Conservation (phyloP, 2,888 invertebrate genomes). For the Operophtera brumata region DNA sequence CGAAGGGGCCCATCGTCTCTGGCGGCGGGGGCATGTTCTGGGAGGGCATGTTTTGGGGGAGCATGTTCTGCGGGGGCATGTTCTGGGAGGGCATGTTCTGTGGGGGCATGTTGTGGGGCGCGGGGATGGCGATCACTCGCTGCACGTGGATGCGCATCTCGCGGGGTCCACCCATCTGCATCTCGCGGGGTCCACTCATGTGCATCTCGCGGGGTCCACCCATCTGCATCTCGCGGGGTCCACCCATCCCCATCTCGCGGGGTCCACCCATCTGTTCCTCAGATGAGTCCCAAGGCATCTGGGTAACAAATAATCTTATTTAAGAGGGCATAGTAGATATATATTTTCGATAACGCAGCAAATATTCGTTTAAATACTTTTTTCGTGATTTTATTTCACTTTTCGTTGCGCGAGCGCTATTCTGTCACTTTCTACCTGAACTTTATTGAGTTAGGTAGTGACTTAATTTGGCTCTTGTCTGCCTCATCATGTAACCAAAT, state of each 20-base stretch:
- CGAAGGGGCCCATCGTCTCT: constrained; percentile 37
- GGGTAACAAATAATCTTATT: constrained; percentile 26
- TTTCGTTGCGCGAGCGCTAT: no score
- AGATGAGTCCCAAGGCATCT: constrained; percentile 77
- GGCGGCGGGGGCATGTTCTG: constrained; percentile 31
- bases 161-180: constrained; percentile 60
- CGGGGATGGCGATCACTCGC: constrained; percentile 72
- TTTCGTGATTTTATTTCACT: no score
- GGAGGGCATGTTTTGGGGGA: constrained; percentile 42
- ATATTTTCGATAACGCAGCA: no score
- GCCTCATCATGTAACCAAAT: no score
- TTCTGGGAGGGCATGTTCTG: constrained; percentile 66
- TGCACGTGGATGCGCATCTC: constrained; percentile 79
- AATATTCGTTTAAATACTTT: no score
- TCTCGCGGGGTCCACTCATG: no score
- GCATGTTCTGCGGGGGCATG: constrained; percentile 56
- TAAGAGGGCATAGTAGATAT: no score
- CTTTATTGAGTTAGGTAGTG: no score
- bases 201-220: constrained; percentile 70
- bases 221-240: no score
- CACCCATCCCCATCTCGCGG: constrained; percentile 77
- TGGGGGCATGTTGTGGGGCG: constrained; percentile 66
- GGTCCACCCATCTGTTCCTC: constrained; percentile 68
- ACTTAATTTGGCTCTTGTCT: no score
- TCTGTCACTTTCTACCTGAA: no score